A percentile compares a stretch with the other conserved stretches of the same genome.
phyloP scores from a whole-genome alignment of 1,140 invertebrate species.

The Heliconius eleuchia region DNA sequence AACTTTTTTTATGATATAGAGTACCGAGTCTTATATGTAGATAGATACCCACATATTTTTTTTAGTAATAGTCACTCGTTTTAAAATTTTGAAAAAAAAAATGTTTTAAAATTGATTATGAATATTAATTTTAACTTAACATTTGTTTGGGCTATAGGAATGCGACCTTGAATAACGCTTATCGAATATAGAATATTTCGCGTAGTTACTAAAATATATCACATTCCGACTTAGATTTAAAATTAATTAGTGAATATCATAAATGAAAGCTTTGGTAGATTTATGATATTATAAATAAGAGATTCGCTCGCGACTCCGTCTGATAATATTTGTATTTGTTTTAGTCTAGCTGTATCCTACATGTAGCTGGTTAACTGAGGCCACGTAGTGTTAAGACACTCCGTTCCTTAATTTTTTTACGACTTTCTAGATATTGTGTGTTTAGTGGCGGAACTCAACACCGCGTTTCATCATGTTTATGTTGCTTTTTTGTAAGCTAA shows the following conservation, averaged over 20 bases:
- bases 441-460: too few species aligned
- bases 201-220: slow-evolving; percentile 5
- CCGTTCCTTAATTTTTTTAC: too few species aligned
- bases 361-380: too few species aligned
- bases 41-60: too few species aligned
- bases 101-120: background rate
- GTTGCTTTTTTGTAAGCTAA: too few species aligned
- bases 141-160: background rate
- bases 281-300: background rate
- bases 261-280: background rate
- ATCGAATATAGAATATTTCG: background rate
- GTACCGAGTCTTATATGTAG: too few species aligned
- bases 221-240: background rate
- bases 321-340: background rate
- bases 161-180: background rate
- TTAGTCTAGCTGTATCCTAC: too few species aligned
- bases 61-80: too few species aligned
- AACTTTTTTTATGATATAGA: too few species aligned
- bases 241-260: background rate
- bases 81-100: background rate
- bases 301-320: background rate
- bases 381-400: too few species aligned
- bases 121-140: background rate
- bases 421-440: too few species aligned
- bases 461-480: too few species aligned